Conservation (phyloP, 2,888 invertebrate genomes). For the Parthenolecanium corni region DNA sequence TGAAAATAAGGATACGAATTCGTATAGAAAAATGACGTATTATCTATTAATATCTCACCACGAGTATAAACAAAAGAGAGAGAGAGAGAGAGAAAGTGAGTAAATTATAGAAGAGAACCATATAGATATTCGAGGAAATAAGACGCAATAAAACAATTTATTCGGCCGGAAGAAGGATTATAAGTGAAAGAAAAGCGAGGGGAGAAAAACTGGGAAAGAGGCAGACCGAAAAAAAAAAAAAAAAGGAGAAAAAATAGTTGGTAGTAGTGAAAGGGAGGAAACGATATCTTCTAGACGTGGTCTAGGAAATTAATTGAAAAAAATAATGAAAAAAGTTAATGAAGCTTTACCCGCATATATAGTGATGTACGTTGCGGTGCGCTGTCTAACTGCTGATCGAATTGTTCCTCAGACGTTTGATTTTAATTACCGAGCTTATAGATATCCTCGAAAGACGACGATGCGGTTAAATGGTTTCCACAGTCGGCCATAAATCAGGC, state of each 20-base stretch:
- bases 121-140: no score
- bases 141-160: conserved; percentile 2
- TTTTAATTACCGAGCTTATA: no score
- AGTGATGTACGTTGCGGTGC: not conserved
- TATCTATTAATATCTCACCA: no score
- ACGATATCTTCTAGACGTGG: not conserved
- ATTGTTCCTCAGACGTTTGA: not conserved
- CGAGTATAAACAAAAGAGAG: not conserved
- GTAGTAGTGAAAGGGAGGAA: no score
- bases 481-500: no score
- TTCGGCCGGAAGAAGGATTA: conserved; percentile 2
- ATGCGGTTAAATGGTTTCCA: not conserved
- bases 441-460: not conserved
- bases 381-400: not conserved
- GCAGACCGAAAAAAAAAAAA: no score
- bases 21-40: no score
- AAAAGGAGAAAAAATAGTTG: no score
- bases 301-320: conserved; percentile 10
- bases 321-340: conserved; percentile 12
- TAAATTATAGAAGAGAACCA: no score
- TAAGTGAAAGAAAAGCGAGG: not conserved
- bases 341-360: conserved; percentile 1
- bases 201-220: no score
- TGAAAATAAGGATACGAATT: no score
- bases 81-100: not conserved